Conservation (phyloP, 64 coral and sea anemone genomes). For the Astreopora myriophthalma region DNA sequence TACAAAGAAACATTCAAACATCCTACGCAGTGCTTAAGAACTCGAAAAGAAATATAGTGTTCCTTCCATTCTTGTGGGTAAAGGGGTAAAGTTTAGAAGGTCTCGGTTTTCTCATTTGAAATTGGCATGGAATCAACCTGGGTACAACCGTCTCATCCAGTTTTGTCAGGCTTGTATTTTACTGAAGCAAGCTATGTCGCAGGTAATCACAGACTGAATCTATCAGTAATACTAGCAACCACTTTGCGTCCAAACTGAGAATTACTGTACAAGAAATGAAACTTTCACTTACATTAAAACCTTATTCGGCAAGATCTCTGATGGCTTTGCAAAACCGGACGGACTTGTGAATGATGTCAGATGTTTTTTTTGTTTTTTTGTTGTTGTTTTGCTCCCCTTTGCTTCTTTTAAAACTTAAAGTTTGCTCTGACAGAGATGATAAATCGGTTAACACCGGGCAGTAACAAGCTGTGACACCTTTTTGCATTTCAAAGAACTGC, state of each 20-base stretch:
- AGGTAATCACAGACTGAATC: neutral
- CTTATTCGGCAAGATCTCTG: neutral
- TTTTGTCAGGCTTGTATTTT: too few species aligned
- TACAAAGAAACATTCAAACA: neutral
- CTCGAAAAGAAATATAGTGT: too few species aligned
- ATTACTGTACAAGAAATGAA: neutral
- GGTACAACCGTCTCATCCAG: too few species aligned
- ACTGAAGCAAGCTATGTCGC: too few species aligned
- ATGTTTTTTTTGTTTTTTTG: too few species aligned
- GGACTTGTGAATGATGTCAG: neutral
- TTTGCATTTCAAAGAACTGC: constrained; percentile 41
- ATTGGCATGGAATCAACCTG: neutral
- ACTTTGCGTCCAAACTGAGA: neutral
- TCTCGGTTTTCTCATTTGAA: neutral
- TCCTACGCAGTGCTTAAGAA: too few species aligned
- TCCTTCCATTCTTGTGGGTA: too few species aligned
- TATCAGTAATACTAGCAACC: too few species aligned
- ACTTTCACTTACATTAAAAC: neutral
- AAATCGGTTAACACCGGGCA: constrained; percentile 33
- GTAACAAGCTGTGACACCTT: constrained; percentile 24
- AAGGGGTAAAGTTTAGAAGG: too few species aligned
- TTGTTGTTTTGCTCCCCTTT: neutral
- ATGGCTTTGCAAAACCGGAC: neutral
- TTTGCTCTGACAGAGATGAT: constrained; percentile 10
- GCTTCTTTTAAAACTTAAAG: neutral